Base-by-base conservation (phyloP, 2,888 invertebrate genomes). In the Noctua janthe region DNA sequence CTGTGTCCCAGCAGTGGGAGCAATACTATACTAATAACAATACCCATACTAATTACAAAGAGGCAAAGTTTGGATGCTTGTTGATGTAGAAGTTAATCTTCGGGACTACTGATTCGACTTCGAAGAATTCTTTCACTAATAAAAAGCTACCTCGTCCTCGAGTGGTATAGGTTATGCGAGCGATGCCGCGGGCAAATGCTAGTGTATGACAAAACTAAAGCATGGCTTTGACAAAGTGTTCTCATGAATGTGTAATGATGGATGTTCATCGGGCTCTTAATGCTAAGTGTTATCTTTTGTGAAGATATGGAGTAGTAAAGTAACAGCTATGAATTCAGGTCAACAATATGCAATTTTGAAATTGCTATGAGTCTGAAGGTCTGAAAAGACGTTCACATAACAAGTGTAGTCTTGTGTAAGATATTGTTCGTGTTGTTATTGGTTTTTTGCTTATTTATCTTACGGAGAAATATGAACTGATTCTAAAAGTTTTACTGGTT, bases 231-330 rank as follows among this genome's bases (percentile, higher is more conserved):
- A 70, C 49, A 84, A 87, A 59, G n/a, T 69, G 62, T 80, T 62
- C 43, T 54, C 70, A 64, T 59, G 67, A 81, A 86, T 71, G 76
- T 75, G 77, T 67, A 56, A 81, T 47, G 47, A 47, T 47, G 83
- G 35, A 80, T 76, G 78, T 82, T 82, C 82, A 77, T 80, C 43
- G 59, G 79, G 74, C 82, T 78, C 85, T 85, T 47, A 11, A 76
- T 20, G 23, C 23, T 73, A 51, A 88, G 83, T 84, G 84, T 84
- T 89, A 78, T 89, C 79, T 83, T 77, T 88, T 86, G 79, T 73
- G 39, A 59, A 77, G 49, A 74, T 78, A 78, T 76, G 75, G 35
- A 86, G 69, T 39, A 66, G 76, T 43, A 56, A 47, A 71, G 72
- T 74, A 20, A 20, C 56, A 39, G 29, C 76, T 74, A 71, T 67